Percentiles rank a stretch among this genome's conserved stretches.
These are phyloP conservation scores for Brienomyrus longianalis DNA, from an alignment of 2,113 vertebrate genomes.

Conservation along the genomic window DNA sequence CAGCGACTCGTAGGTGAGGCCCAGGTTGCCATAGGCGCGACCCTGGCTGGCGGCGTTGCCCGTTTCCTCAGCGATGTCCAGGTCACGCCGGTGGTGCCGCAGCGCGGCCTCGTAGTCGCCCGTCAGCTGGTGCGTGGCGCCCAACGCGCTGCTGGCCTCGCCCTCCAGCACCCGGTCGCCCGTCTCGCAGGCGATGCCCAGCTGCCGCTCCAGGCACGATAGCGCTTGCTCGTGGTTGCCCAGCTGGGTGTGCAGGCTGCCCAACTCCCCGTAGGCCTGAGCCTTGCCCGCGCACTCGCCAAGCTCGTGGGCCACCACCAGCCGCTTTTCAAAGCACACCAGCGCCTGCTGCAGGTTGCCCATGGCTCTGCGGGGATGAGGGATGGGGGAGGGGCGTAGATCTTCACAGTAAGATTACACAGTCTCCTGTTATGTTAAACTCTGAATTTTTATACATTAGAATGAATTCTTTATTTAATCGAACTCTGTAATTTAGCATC, in stretches of 20 bases:
- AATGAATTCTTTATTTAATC: not conserved
- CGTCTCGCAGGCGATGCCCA: conserved; percentile 82
- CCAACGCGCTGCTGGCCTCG: conserved; percentile 79
- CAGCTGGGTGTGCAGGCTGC: conserved; percentile 85
- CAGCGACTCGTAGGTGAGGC: conserved; percentile 85
- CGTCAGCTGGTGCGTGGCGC: conserved; percentile 84
- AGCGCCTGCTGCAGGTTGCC: conserved; percentile 90
- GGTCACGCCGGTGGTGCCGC: conserved; percentile 87
- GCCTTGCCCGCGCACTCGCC: conserved; percentile 85
- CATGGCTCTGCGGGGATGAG: conserved; percentile 69
- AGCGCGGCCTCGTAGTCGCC: conserved; percentile 84
- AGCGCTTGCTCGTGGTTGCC: conserved; percentile 90
- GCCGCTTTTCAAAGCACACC: conserved; percentile 91
- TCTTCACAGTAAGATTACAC: not conserved
- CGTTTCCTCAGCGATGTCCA: conserved; percentile 85
- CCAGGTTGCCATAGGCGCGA: conserved; percentile 87
- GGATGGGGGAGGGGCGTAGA: not conserved
- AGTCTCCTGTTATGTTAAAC: not conserved
- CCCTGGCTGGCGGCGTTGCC: conserved; percentile 74
- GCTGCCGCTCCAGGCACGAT: conserved; percentile 87
- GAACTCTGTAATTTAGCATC: not conserved
- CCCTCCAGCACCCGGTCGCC: conserved; percentile 81
- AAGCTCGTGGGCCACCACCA: conserved; percentile 85
- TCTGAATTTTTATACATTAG: not conserved
- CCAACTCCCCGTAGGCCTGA: conserved; percentile 91